Conservation (phyloP, 37 sponge, comb jelly and placozoan species). For the Axinella damicornis region DNA sequence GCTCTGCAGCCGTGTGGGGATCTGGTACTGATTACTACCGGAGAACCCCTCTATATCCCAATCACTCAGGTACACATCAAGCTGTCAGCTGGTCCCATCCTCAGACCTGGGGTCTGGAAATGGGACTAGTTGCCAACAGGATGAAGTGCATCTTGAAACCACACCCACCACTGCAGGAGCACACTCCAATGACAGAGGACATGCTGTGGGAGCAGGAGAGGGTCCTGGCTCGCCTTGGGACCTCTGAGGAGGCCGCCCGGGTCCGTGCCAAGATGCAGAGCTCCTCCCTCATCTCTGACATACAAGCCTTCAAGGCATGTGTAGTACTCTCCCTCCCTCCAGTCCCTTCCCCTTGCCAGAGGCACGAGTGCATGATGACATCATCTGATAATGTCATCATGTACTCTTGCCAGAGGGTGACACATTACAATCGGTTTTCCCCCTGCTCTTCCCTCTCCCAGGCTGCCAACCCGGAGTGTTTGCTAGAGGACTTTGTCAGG, state of each 20-base stretch:
- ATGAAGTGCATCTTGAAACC: too few relatives aligned
- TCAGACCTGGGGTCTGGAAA: not conserved
- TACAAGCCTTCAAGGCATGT: slow-evolving; percentile 99
- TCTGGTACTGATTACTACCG: slow-evolving; percentile 76
- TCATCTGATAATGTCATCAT: too few relatives aligned
- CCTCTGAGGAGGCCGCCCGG: slow-evolving; percentile 88
- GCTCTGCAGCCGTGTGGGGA: slow-evolving; percentile 64
- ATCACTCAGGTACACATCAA: slow-evolving; percentile 73
- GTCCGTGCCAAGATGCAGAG: slow-evolving; percentile 95
- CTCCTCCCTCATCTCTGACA: slow-evolving; percentile 95
- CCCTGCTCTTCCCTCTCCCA: slow-evolving; percentile 1
- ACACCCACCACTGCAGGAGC: slow-evolving; percentile 63
- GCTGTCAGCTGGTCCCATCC: too few relatives aligned
- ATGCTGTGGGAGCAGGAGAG: slow-evolving; percentile 88
- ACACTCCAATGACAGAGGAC: slow-evolving; percentile 94
- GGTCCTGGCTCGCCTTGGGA: slow-evolving; percentile 85
- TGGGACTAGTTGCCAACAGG: too few relatives aligned
- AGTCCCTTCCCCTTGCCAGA: not conserved
- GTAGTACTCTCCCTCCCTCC: not conserved
- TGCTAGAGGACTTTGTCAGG: slow-evolving; percentile 96
- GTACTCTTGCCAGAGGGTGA: too few relatives aligned
- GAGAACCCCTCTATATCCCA: slow-evolving; percentile 81
- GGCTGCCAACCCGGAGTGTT: slow-evolving; percentile 98
- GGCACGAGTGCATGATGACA: too few relatives aligned
- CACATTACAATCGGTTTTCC: too few relatives aligned